These are phyloP conservation scores for Cryptomyrus ogoouensis DNA, from an alignment of 2,113 vertebrate genomes.

Conservation along the genomic window DNA sequence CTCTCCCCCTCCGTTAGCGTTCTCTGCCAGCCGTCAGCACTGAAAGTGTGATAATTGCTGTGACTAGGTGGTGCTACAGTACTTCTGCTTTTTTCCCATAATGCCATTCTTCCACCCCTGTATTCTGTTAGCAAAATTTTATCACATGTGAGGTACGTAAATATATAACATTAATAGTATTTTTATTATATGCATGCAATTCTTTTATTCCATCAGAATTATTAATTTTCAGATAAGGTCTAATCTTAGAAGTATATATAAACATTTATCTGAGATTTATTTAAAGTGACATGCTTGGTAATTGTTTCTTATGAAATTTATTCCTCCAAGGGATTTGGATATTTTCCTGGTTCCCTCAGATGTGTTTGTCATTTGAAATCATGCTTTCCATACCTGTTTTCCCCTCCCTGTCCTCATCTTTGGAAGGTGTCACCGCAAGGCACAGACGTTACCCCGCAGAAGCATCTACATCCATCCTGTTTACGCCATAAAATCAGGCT, in stretches of 20 bases:
- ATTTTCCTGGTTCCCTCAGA: not conserved
- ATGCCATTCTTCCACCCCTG: not conserved
- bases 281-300: not conserved
- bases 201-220: not conserved
- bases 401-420: not conserved
- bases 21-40: not conserved
- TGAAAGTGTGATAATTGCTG: not conserved
- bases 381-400: not conserved
- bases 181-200: not conserved
- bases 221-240: not conserved
- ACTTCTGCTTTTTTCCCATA: not conserved
- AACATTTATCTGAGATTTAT: not conserved
- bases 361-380: not conserved
- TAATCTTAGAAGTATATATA: not conserved
- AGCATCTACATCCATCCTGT: not conserved
- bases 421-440: not conserved
- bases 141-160: not conserved
- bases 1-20: not conserved
- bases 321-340: not conserved
- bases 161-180: not conserved
- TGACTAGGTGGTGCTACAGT: not conserved
- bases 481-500: not conserved
- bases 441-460: not conserved
- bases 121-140: not conserved
- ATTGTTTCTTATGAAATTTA: not conserved